phyloP scores from a whole-genome alignment of 92 coral and sea anemone genomes.

The Parazoanthus atlanticus region DNA sequence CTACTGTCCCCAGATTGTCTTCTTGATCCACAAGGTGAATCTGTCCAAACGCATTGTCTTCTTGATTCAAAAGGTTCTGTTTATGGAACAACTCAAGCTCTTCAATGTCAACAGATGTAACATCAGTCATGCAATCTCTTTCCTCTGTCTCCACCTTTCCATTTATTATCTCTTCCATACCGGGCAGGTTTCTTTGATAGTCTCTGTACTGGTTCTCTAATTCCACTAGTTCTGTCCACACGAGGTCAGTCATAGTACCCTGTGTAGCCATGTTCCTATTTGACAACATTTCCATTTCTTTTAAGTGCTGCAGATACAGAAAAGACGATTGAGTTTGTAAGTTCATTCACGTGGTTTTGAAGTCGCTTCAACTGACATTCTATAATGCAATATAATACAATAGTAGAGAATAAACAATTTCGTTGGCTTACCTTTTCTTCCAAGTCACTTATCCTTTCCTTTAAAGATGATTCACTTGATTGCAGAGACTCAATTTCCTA shows the following conservation, averaged over 20 bases:
- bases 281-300: conserved; percentile 1
- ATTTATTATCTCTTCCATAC: conserved; percentile 25
- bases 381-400: background rate
- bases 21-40: no score
- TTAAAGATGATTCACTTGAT: conserved; percentile 15
- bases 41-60: background rate
- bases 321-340: background rate
- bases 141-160: conserved; percentile 51
- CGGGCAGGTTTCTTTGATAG: conserved; percentile 57
- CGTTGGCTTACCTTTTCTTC: conserved; percentile 25
- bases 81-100: conserved; percentile 52
- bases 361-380: background rate
- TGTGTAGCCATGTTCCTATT: background rate
- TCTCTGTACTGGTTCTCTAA: conserved; percentile 51
- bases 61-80: conserved; percentile 33
- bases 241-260: conserved; percentile 62
- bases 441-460: conserved; percentile 21
- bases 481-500: conserved; percentile 32
- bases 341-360: background rate
- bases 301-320: conserved; percentile 12
- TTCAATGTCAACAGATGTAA: conserved; percentile 58
- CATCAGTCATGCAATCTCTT: conserved; percentile 58
- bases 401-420: background rate
- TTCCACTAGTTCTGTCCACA: conserved; percentile 59
- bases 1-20: no score